Evolutionary conservation across 2,888 invertebrate genomes (phyloP).

Genomic region (Lutraria lutraria): DNA sequence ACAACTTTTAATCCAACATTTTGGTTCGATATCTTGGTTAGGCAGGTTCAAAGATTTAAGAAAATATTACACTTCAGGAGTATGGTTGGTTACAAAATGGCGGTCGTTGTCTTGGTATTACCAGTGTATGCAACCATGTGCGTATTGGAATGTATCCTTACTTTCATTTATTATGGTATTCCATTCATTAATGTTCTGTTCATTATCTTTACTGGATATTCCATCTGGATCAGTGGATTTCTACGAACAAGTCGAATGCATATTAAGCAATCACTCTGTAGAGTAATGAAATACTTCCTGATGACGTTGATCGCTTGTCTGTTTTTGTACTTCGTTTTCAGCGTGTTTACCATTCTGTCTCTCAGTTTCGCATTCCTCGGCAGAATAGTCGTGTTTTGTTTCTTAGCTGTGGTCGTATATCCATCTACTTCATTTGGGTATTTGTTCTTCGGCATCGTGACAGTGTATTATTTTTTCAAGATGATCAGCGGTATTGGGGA

Average conservation of each 20-base stretch:
- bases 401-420: conserved; percentile 50
- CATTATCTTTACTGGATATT: conserved; percentile 32
- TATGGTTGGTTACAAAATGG: not conserved
- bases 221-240: not conserved
- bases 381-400: conserved; percentile 47
- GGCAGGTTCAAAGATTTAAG: conserved; percentile 10
- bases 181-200: conserved; percentile 36
- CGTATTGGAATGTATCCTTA: conserved; percentile 26
- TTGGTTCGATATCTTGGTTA: conserved; percentile 25
- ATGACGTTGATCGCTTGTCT: not conserved
- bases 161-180: conserved; percentile 42
- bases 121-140: conserved; percentile 44
- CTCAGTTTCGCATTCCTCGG: conserved; percentile 50
- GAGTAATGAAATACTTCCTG: not conserved
- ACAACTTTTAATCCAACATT: conserved; percentile 43
- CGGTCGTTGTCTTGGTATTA: not conserved
- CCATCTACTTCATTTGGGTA: conserved; percentile 57
- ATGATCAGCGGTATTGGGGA: conserved; percentile 39
- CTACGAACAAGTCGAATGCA: not conserved
- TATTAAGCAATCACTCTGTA: too few species aligned
- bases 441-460: conserved; percentile 49
- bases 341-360: conserved; percentile 39
- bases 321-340: conserved; percentile 37
- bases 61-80: not conserved
- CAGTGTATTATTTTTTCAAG: conserved; percentile 51